Base-by-base conservation (phyloP, 2,113 vertebrate genomes). In the Lipotes vexillifer region DNA sequence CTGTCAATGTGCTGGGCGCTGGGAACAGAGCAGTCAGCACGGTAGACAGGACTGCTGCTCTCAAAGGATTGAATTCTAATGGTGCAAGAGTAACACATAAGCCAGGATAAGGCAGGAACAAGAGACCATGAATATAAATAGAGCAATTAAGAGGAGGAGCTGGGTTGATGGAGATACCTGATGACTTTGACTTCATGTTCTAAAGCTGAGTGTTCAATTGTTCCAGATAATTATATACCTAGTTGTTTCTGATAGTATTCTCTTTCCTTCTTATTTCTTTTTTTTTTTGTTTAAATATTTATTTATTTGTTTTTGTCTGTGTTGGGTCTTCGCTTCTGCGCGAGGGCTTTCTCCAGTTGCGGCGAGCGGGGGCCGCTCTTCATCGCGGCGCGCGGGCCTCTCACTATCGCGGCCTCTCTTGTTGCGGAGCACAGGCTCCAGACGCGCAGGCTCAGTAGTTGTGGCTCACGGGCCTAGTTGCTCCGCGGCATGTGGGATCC, bases 221-320 rank as follows among this genome's bases (percentile, higher is more conserved):
- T 84, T 90, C 12, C n/a, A 80, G 59, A 78, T 91, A 84, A 75
- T 88, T 71, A 29, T 83, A 57, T 41, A 8, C 74, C 25, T 71
- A 80, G 5, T 94, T 82, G 81, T 83, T 68, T 59, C 75, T 83
- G 23, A 65, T 36, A 6, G 14, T 25, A 44, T 61, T 82, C n/a
- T 87, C 46, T 74, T 78, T 81, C 49, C 49, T 2, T 44, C 57
- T 55, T n/a, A n/a, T n/a, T 88, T 44, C 10, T 44, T 41, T 44
- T 41, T 41, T 44, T 44, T 44, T 44, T 44, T 2, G 44, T 10
- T 44, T 44, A 44, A 44, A 44, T 0, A 44, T 44, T 9, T 44
- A 10, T 44, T 44, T 44, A 10, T 44, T 44, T 44, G 2, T 10
- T 44, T 44, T 9, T 44, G 44, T 1, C 44, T 9, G 44, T 44